Evolutionary conservation across 1,140 invertebrate genomes (phyloP), one percentile per base, ranked within the genome.

Genomic region (Sinonovacula constricta): DNA sequence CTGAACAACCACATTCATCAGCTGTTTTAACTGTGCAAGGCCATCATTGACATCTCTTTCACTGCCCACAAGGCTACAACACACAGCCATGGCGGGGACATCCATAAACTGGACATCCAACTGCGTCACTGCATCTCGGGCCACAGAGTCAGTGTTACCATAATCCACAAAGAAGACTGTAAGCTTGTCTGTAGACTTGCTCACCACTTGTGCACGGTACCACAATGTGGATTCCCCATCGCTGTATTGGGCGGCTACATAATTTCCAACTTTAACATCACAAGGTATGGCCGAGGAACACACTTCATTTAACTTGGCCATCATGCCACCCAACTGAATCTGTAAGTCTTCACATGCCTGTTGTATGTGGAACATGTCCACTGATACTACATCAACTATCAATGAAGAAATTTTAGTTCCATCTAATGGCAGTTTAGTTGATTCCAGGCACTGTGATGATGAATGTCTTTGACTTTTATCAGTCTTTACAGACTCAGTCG

Each of bases 21-120:
- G n/a, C n/a, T n/a, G n/a, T n/a, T n/a, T n/a, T n/a, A n/a, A n/a
- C n/a, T n/a, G n/a, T n/a, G n/a, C n/a, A n/a, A n/a, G n/a, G n/a
- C n/a, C n/a, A n/a, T n/a, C n/a, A n/a, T n/a, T n/a, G n/a, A n/a
- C n/a, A n/a, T n/a, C n/a, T n/a, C n/a, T 31, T 15, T 34, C 63
- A 26, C 26, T 4, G 0, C 72, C 72, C 1, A 39, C n/a, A 14
- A 78, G 28, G 7, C 22, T 30, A 39, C 75, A 78, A 22, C 39
- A 57, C 14, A 70, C 45, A 18, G 56, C 65, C 57, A 69, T 69
- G n/a, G n/a, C 30, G 31, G 65, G 49, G 26, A 69, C 24, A 26
- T 1, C 10, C 24, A 62, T 24, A 59, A 22, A 24, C 14, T 15
- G 2, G 56, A 22, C 56, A 59, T 59, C 18, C 18, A 69, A 62